Percentiles rank a stretch among this genome's conserved stretches.
These are phyloP conservation scores for Ophion slaviceki DNA, from an alignment of 2,888 invertebrate species.

Conservation along the genomic window DNA sequence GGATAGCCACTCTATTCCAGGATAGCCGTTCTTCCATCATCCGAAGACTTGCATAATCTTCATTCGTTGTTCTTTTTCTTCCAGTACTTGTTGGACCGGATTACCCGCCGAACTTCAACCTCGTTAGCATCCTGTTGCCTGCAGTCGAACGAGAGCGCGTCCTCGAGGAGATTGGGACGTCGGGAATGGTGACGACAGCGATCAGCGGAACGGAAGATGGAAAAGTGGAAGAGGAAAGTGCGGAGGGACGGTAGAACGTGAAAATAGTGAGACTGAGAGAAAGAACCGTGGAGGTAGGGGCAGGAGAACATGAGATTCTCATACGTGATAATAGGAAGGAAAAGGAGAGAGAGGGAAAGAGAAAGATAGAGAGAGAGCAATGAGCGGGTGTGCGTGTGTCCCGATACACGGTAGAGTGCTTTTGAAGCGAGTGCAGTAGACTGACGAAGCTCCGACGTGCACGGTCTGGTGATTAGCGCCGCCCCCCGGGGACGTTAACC, in stretches of 20 bases:
- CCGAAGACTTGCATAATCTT: background rate
- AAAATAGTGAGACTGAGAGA: constrained; percentile 38
- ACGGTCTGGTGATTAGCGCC: constrained; percentile 84
- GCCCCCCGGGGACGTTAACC: constrained; percentile 82
- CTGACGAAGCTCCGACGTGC: constrained; percentile 78
- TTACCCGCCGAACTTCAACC: constrained; percentile 28
- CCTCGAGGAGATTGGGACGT: constrained; percentile 42
- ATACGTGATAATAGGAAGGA: constrained; percentile 38
- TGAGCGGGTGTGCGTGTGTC: constrained; percentile 67
- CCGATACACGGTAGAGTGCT: constrained; percentile 80
- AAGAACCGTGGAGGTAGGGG: constrained; percentile 7
- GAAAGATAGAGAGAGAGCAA: constrained; percentile 23
- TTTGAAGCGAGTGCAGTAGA: constrained; percentile 81
- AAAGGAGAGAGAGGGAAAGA: constrained; percentile 17
- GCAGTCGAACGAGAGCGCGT: constrained; percentile 46
- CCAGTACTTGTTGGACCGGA: constrained; percentile 34
- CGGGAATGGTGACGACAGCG: constrained; percentile 48
- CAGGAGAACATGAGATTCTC: constrained; percentile 16
- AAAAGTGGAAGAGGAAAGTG: background rate
- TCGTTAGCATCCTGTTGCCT: constrained; percentile 57
- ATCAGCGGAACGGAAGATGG: constrained; percentile 44
- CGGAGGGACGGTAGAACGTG: constrained; percentile 32
- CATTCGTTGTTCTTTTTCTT: constrained; percentile 2
- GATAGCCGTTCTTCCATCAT: background rate
- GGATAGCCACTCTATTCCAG: background rate